Conservation (phyloP, 2,113 vertebrate genomes). For the Chaetodon auriga region DNA sequence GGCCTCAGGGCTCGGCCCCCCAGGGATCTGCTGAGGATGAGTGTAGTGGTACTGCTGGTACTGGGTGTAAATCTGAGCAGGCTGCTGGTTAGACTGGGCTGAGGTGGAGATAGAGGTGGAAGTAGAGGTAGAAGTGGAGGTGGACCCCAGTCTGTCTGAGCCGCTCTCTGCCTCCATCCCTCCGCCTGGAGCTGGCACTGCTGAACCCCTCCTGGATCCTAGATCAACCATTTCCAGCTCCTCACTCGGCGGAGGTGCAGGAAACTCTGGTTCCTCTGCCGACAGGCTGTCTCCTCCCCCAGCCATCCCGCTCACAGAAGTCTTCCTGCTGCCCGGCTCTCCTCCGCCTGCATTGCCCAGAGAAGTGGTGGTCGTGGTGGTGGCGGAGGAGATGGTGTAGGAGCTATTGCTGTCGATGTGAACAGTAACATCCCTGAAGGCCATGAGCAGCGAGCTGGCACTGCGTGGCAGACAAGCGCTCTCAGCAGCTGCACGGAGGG, state of each 20-base stretch:
- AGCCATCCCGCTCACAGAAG: conserved; percentile 65
- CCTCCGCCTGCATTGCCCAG: conserved; percentile 89
- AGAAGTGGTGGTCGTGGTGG: conserved; percentile 89
- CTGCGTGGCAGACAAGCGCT: conserved; percentile 88
- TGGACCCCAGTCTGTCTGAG: conserved; percentile 89
- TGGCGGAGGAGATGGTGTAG: conserved; percentile 95
- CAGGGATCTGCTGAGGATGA: conserved; percentile 81
- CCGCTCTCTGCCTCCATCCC: conserved; percentile 82
- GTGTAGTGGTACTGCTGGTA: conserved; percentile 84
- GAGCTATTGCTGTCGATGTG: conserved; percentile 96
- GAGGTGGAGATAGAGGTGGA: conserved; percentile 92
- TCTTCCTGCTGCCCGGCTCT: conserved; percentile 72
- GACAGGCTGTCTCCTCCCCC: conserved; percentile 52
- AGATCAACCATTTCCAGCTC: conserved; percentile 78
- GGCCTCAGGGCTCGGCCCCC: conserved; percentile 87
- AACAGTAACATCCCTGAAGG: conserved; percentile 96
- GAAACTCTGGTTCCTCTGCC: conserved; percentile 80
- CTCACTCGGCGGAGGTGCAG: conserved; percentile 83
- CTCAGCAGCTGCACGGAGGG: conserved; percentile 84
- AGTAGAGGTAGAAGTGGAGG: conserved; percentile 90
- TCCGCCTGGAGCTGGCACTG: conserved; percentile 63
- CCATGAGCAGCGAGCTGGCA: conserved; percentile 97
- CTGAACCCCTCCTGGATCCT: conserved; percentile 69
- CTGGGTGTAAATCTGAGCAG: conserved; percentile 81
- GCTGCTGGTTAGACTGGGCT: conserved; percentile 86